phyloP scores from a whole-genome alignment of 2,797 vertebrate species.

The Liasis olivaceus region DNA sequence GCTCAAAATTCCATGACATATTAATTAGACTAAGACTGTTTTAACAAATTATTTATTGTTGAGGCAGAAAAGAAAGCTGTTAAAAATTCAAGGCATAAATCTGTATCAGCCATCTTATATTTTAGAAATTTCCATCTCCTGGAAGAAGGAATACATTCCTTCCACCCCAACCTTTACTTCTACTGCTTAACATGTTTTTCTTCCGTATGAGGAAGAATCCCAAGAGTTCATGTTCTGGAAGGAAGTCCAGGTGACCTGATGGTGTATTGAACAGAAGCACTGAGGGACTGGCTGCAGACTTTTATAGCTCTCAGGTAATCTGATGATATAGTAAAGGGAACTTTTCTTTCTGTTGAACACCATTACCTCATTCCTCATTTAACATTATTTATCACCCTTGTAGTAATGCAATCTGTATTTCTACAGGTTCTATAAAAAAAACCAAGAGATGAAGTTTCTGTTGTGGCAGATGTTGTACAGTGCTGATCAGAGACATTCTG shows the following conservation, averaged over 20 bases:
- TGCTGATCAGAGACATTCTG: background rate
- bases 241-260: background rate
- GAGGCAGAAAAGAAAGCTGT: too few species aligned
- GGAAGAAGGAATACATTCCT: background rate
- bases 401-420: background rate
- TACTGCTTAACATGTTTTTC: background rate
- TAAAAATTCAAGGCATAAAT: background rate
- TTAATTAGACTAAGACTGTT: too few species aligned
- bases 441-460: background rate
- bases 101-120: background rate
- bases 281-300: constrained; percentile 23
- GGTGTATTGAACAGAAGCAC: background rate
- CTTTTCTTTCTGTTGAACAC: background rate
- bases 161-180: background rate
- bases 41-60: too few species aligned
- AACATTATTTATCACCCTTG: too few species aligned
- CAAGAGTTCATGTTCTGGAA: background rate
- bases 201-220: background rate
- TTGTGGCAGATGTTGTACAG: background rate
- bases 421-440: background rate
- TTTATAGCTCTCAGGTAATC: constrained; percentile 1
- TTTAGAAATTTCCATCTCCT: background rate
- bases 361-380: constrained; percentile 18
- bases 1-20: background rate
- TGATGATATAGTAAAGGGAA: background rate